Conservation (phyloP, 2,113 vertebrate species). For the Saimiri boliviensis region DNA sequence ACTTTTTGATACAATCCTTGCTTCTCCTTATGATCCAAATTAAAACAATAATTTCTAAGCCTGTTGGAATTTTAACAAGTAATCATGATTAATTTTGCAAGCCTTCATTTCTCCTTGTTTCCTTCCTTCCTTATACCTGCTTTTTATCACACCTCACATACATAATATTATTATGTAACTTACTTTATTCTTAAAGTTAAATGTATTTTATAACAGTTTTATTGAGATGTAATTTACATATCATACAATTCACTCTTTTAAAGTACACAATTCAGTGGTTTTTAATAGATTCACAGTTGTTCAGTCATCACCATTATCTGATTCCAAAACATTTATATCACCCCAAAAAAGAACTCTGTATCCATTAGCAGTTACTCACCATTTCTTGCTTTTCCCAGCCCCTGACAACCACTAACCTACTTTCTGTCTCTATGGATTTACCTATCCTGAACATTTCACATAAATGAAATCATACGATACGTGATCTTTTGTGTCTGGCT, state of each 20-base stretch:
- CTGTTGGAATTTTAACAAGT: background rate
- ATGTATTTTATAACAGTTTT: background rate
- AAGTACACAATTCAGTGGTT: background rate
- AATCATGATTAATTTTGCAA: background rate
- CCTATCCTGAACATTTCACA: background rate
- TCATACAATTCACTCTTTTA: background rate
- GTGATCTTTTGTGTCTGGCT: background rate
- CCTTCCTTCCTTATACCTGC: background rate
- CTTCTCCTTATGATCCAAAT: background rate
- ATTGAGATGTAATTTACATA: background rate
- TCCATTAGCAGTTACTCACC: background rate
- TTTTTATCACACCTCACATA: background rate
- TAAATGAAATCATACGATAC: background rate
- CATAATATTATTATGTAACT: background rate
- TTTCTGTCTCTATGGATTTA: background rate
- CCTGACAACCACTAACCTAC: background rate
- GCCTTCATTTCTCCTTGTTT: background rate
- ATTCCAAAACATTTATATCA: slow-evolving; percentile 3
- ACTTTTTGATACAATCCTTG: background rate
- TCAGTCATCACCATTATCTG: background rate
- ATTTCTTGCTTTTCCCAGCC: background rate
- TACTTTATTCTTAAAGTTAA: slow-evolving; percentile 32
- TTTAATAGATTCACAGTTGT: background rate
- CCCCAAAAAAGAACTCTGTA: background rate
- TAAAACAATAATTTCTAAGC: slow-evolving; percentile 7